Conservation (phyloP, 2,888 invertebrate genomes). For the Chalcis sispes region DNA sequence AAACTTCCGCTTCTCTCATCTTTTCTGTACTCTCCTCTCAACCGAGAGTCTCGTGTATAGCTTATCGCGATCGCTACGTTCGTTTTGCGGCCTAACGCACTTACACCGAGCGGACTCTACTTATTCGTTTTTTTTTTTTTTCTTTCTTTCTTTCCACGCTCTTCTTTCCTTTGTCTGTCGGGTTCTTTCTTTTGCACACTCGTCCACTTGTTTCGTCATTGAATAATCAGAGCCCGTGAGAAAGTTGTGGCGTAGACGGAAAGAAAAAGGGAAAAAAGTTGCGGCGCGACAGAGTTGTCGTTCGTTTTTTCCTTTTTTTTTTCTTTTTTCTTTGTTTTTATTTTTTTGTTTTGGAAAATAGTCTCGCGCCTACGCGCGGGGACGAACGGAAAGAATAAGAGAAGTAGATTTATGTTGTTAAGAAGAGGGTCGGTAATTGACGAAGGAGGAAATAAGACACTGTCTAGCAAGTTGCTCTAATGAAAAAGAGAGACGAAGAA, state of each 20-base stretch:
- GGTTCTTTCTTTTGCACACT: conserved; percentile 23
- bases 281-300: neutral
- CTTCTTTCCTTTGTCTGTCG: conserved; percentile 8
- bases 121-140: too few species aligned
- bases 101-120: conserved; percentile 15
- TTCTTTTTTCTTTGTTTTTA: conserved; percentile 4
- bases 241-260: conserved; percentile 22
- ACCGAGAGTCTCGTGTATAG: neutral
- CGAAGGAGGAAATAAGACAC: neutral
- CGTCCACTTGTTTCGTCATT: conserved; percentile 46
- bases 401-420: neutral
- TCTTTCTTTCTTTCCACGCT: neutral
- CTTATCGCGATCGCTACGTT: conserved; percentile 8
- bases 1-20: neutral
- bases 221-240: conserved; percentile 52
- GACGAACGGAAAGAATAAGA: neutral
- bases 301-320: conserved; percentile 20
- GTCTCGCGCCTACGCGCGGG: too few species aligned
- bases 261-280: conserved; percentile 26
- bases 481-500: neutral
- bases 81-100: conserved; percentile 1
- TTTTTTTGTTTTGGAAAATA: conserved; percentile 37
- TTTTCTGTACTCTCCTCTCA: neutral
- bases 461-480: conserved; percentile 17
- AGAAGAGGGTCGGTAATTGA: conserved; percentile 30